Evolutionary conservation across 2,797 vertebrate species (phyloP), one percentile per base, ranked within the genome.

Genomic region (Nannoperca australis): DNA sequence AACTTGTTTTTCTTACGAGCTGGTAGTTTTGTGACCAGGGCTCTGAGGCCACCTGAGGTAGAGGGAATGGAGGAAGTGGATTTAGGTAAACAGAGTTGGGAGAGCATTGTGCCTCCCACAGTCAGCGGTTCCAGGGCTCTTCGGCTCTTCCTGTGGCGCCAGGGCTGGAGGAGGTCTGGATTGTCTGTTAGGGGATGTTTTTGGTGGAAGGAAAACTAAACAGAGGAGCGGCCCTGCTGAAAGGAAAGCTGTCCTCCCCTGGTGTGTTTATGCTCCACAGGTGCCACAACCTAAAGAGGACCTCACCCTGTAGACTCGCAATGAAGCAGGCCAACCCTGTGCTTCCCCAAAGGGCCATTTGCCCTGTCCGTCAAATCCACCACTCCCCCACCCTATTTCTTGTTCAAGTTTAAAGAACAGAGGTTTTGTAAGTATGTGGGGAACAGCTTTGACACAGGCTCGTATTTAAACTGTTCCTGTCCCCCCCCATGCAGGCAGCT

Each of bases 171-270:
- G 83, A 85, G 91, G 88, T 89, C 84, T 89, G 87, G 85, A 92
- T 93, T 93, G 91, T 92, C 89, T 93, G 88, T 88, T 83, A 86
- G 65, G 89, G 92, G 91, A 93, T 93, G 91, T 94, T 93, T 92
- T 89, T 67, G 84, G 86, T 90, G 73, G 82, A 89, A 89, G 85
- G 84, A 90, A 93, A 89, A 83, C 86, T 87, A 94, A 93, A 93
- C 88, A 93, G 82, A 86, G 82, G 83, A 84, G 78, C 49, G 59
- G 81, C 61, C 71, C 55, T 7, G 73, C 87, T 91, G 88, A 90
- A 93, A 92, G 90, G 87, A 92, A 91, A 86, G 80, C 84, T 90
- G 82, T 80, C 86, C 83, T 73, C 65, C 81, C 76, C 81, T 69
- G 70, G 65, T 92, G 88, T 93, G 88, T 93, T 92, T 93, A 92